These are phyloP conservation scores for Sphaerodactylus townsendi DNA, from an alignment of 2,113 vertebrate genomes.

Conservation along the genomic window DNA sequence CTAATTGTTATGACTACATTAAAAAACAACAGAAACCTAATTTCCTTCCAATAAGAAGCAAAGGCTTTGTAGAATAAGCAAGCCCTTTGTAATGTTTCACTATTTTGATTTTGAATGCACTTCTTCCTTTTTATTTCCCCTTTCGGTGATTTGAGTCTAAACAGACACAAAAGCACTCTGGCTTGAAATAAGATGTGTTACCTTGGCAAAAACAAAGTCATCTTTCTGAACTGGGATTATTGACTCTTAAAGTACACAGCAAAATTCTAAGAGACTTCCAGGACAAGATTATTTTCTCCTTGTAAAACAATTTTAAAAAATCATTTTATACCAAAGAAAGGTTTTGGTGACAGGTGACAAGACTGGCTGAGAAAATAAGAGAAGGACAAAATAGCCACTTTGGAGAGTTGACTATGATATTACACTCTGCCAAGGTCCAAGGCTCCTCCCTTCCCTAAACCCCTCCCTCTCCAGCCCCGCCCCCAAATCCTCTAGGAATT, in stretches of 20 bases:
- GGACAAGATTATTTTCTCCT: conserved; percentile 51
- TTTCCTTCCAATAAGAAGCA: conserved; percentile 46
- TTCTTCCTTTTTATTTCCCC: conserved; percentile 59
- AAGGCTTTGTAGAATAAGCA: conserved; percentile 60
- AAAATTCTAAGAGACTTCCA: conserved; percentile 39
- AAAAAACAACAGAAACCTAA: conserved; percentile 23
- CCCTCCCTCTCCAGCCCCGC: too few relatives aligned
- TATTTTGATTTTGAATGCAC: conserved; percentile 62
- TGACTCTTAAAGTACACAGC: conserved; percentile 50
- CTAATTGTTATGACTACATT: conserved; percentile 35
- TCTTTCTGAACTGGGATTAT: conserved; percentile 62
- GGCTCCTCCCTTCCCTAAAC: too few relatives aligned
- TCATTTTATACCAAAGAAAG: conserved; percentile 33
- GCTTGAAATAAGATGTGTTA: conserved; percentile 63
- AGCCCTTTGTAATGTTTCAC: conserved; percentile 61
- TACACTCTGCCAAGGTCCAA: too few relatives aligned
- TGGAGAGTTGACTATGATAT: too few relatives aligned
- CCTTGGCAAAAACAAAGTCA: conserved; percentile 55
- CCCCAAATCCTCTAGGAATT: too few relatives aligned
- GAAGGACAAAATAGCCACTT: too few relatives aligned
- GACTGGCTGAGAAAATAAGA: not conserved
- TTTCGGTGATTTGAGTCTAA: conserved; percentile 64
- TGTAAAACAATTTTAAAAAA: conserved; percentile 33
- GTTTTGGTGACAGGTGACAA: conserved; percentile 48
- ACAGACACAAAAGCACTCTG: conserved; percentile 65